Conservation (phyloP, 2,113 vertebrate genomes). For the Struthidea cinerea region DNA sequence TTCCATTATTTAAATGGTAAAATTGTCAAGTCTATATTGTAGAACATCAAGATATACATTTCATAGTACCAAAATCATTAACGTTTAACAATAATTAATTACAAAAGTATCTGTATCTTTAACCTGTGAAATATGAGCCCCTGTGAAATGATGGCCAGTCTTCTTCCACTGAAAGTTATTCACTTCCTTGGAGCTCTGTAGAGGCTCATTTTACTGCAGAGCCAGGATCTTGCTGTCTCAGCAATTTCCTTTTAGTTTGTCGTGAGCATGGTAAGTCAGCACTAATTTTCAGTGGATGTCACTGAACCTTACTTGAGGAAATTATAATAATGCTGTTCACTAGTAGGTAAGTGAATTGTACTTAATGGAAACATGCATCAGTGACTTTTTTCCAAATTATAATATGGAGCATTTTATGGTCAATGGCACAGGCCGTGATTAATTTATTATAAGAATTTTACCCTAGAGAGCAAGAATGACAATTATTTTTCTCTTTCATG, state of each 20-base stretch:
- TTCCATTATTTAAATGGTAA: neutral
- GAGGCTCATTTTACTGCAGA: neutral
- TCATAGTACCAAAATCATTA: neutral
- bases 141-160: neutral
- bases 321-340: neutral
- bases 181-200: neutral
- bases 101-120: neutral
- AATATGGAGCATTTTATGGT: constrained; percentile 47
- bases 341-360: neutral
- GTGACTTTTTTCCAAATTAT: neutral
- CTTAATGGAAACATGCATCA: neutral
- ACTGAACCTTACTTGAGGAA: neutral
- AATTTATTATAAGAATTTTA: neutral
- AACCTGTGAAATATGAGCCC: neutral
- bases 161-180: neutral
- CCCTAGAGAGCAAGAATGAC: neutral
- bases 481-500: constrained; percentile 9
- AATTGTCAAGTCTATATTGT: neutral
- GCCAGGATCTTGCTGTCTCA: neutral
- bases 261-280: neutral
- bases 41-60: neutral
- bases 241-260: neutral
- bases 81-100: neutral
- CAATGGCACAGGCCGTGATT: neutral
- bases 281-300: neutral